Percentiles rank a stretch among this genome's conserved stretches.
phyloP scores from a whole-genome alignment of 2,888 invertebrate genomes.

The Drosophila melanosoma region DNA sequence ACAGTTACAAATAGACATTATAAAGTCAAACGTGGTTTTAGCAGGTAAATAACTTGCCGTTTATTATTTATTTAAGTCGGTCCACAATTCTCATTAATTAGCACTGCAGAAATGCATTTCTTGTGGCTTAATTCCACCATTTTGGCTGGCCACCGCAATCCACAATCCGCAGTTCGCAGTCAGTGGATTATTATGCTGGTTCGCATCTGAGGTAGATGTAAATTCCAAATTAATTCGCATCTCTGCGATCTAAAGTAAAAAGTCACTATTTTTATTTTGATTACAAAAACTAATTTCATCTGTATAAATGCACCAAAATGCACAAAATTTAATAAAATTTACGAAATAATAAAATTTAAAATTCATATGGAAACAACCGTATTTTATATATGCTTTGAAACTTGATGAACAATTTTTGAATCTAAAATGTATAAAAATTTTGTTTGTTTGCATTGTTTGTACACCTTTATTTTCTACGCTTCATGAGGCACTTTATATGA shows the following conservation, averaged over 20 bases:
- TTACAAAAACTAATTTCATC: not conserved
- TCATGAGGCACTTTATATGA: not conserved
- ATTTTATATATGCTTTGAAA: not conserved
- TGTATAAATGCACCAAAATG: not conserved
- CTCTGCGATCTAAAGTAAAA: not conserved
- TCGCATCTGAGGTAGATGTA: not conserved
- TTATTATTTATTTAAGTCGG: not conserved
- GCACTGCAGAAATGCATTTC: constrained; percentile 5
- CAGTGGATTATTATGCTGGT: not conserved
- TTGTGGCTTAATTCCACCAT: constrained; percentile 5
- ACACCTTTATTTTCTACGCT: not conserved
- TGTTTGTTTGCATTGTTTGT: not conserved
- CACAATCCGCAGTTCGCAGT: constrained; percentile 9
- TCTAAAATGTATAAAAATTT: not conserved
- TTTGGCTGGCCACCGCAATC: constrained; percentile 16
- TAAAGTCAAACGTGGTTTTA: not conserved
- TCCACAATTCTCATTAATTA: constrained; percentile 19
- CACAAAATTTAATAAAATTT: not conserved
- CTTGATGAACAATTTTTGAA: not conserved
- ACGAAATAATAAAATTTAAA: not conserved
- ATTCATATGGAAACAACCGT: too few relatives aligned
- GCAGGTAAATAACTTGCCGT: not conserved
- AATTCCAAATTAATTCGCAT: not conserved
- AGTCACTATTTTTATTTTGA: not conserved
- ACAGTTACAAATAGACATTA: not conserved